Evolutionary conservation across 2,113 vertebrate species (phyloP).

Genomic region (Zosterops pallidus): DNA sequence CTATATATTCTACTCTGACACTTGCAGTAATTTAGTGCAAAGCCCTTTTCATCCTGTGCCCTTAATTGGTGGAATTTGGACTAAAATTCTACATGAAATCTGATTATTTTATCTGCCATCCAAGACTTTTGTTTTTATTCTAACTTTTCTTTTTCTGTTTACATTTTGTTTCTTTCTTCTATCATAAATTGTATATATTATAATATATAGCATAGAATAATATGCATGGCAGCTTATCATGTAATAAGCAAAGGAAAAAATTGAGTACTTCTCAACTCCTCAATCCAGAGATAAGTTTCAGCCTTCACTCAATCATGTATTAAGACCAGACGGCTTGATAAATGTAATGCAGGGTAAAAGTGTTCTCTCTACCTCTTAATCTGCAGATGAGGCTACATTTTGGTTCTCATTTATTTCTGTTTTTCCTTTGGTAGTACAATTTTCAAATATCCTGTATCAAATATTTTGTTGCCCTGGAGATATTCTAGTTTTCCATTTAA

Average conservation of each 20-base stretch:
- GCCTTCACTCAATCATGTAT: neutral
- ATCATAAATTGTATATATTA: neutral
- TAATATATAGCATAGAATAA: neutral
- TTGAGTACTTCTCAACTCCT: neutral
- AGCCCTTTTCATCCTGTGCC: neutral
- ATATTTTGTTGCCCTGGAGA: neutral
- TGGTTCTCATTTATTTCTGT: neutral
- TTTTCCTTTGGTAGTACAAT: neutral
- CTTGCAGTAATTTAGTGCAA: constrained; percentile 1
- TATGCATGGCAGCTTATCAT: neutral
- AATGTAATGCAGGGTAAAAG: neutral
- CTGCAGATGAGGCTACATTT: neutral
- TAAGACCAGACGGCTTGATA: neutral
- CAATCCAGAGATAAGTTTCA: neutral
- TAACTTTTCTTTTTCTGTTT: neutral
- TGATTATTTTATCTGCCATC: neutral
- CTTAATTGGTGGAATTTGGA: constrained; percentile 5
- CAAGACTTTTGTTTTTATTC: neutral
- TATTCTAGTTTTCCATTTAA: neutral
- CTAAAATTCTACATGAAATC: neutral
- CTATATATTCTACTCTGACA: constrained; percentile 8
- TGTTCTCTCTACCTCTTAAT: neutral
- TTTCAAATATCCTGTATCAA: neutral
- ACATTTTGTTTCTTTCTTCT: neutral
- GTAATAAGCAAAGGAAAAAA: neutral